These are phyloP conservation scores for Chymomyza fuscimana DNA, from an alignment of 2,888 invertebrate genomes.

Conservation along the genomic window DNA sequence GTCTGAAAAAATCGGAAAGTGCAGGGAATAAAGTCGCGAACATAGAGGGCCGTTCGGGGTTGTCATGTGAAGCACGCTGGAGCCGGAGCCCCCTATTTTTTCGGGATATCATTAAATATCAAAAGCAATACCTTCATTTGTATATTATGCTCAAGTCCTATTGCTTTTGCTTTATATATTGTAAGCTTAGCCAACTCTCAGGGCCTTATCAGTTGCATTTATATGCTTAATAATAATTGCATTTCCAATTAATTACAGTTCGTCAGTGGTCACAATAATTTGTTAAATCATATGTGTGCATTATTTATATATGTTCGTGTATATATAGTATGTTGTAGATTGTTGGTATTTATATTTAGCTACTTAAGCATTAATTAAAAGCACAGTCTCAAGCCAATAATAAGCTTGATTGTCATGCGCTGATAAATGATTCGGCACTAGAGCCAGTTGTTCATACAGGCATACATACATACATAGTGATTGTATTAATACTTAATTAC, in stretches of 20 bases:
- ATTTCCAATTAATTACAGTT: neutral
- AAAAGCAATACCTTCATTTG: no score
- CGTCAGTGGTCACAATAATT: neutral
- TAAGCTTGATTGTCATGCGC: neutral
- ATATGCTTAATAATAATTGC: neutral
- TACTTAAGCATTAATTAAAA: neutral
- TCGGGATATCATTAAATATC: no score
- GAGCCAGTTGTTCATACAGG: neutral
- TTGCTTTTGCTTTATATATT: neutral
- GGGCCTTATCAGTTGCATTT: neutral
- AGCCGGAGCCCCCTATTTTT: no score
- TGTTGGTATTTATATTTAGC: neutral
- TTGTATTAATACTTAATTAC: neutral
- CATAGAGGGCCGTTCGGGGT: no score
- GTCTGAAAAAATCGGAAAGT: no score
- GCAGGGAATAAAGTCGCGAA: no score
- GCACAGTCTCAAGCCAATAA: neutral
- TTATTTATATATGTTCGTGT: neutral
- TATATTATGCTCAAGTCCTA: no score
- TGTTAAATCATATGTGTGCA: neutral
- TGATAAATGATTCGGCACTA: neutral
- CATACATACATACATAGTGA: no score
- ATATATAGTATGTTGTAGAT: neutral
- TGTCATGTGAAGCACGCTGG: no score
- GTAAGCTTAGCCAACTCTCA: neutral